Base-by-base conservation (phyloP, 2,888 invertebrate species). In the Patella caerulea region DNA sequence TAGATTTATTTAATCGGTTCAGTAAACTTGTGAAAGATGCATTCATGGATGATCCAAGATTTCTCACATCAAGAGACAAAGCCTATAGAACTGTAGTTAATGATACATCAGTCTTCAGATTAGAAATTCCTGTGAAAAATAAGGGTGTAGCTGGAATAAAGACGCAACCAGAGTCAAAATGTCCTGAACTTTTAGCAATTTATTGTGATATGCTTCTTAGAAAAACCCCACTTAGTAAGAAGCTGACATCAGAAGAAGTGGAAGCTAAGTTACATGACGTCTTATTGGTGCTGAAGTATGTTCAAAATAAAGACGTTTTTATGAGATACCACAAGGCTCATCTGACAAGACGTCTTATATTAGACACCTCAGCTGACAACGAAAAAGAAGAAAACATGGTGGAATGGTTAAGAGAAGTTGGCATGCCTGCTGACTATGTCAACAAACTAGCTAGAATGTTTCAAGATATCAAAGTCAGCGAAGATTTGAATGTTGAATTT, bases 361-460 rank as follows among this genome's bases (percentile, higher is more conserved):
- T 99, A 85, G 99, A 99, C 91, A 97, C 98, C 24, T 98, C 98
- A 89, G 98, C 98, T 1, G 99, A 99, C 92, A 98, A 97, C 84
- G 99, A 99, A 92, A 98, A 99, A 90, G 99, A 99, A 92, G 99
- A 99, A 92, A 98, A 97, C 90, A 99, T 99, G 96, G 98, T 99
- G 0, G 98, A 98, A 91, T 98, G 98, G 97, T 87, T 93, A 70
- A 89, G 93, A 87, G 98, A 99, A 92, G 97, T 98, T 19, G 99
- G 99, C 54, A 99, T 99, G 99, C 99, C 99, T 3, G 98, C 99
- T 0, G 99, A 99, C 92, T 98, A 97, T 93, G 98, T 99, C 24
- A 99, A 98, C 93, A 98, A 99, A 92, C 93, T 99, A 88, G 98
- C 97, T 12, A 94, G 99, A 84, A 99, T 99, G 99, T 93, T 94